Base-by-base conservation (phyloP, 2,113 vertebrate genomes). In the Mormyrus lacerda region DNA sequence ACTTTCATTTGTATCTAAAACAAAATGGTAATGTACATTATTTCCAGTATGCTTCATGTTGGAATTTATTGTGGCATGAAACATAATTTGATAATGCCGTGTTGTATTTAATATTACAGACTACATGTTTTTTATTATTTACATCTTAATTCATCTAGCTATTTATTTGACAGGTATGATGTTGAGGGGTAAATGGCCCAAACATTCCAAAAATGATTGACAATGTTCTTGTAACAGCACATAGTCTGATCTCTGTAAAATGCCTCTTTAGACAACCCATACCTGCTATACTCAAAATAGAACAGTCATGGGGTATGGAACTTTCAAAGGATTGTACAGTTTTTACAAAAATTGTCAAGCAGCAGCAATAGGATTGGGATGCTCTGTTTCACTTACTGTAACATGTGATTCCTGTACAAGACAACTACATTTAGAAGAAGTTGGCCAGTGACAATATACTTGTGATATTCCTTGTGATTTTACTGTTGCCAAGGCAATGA, bases 91-190 rank as follows among this genome's bases (percentile, higher is more conserved):
- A 73, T 15, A 73, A 61, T 61, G 21, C 24, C 0, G 2, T 27
- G 58, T 10, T 65, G 24, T 65, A 65, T 65, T 65, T 65, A 39
- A 76, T 76, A 76, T 39, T 76, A 76, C 69, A 76, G 42, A 11
- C 79, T 83, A 83, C 79, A 83, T 47, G 35, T 42, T 45, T 45
- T 82, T 83, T 83, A 47, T 44, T 88, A 87, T 87, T 15, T 61
- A 61, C 55, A 69, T 88, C 42, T 44, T 76, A 76, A 76, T 76
- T 39, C 2, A 44, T 69, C 39, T 69, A 44, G 10, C 39, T 69
- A 44, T 88, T 55, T 24, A 65, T 88, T 35, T 88, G 44, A 73
- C 87, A 13, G n/a, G 11, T 42, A 15, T 48, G 21, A 88, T 48
- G 13, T 55, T 47, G 61, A 73, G 44, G 35, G 61, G 27, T 58